These are phyloP conservation scores for Globodera rostochiensis DNA, from an alignment of 1,140 invertebrate genomes.

Conservation along the genomic window DNA sequence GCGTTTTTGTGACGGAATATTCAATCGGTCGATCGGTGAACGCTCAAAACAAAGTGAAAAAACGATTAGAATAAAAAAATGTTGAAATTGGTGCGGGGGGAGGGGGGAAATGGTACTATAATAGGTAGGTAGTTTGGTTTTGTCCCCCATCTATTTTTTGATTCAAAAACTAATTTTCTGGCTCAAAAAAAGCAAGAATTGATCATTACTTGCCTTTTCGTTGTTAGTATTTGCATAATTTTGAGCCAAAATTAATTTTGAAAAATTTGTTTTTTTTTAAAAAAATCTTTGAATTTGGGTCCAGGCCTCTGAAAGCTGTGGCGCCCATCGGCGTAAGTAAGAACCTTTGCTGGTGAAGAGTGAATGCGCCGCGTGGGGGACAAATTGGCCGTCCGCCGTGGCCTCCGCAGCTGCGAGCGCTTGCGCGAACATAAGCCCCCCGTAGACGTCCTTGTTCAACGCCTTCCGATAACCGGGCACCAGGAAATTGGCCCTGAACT, in stretches of 20 bases:
- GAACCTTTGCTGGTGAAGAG: conserved; percentile 60
- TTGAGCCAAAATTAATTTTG: no score
- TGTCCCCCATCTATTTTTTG: no score
- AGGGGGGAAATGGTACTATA: no score
- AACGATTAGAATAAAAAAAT: conserved; percentile 16
- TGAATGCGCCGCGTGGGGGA: conserved; percentile 55
- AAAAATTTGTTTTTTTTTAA: no score
- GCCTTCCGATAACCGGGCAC: neutral
- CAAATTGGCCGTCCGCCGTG: conserved; percentile 51
- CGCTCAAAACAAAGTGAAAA: conserved; percentile 35
- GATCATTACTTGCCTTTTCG: neutral
- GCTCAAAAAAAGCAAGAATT: no score
- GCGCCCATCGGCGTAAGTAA: neutral
- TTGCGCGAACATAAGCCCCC: conserved; percentile 47
- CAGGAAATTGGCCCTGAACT: neutral
- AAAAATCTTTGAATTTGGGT: no score
- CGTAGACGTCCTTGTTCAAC: conserved; percentile 35
- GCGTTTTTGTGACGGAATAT: conserved; percentile 49
- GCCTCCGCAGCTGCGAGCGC: conserved; percentile 51
- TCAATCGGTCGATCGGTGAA: conserved; percentile 46
- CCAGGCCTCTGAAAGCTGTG: no score
- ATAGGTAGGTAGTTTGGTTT: no score
- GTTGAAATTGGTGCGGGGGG: neutral
- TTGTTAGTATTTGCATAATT: neutral
- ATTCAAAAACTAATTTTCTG: no score